Evolutionary conservation across 2,888 invertebrate genomes (phyloP), one percentile per base, ranked within the genome.

Genomic region (Criorhina ranunculi): DNA sequence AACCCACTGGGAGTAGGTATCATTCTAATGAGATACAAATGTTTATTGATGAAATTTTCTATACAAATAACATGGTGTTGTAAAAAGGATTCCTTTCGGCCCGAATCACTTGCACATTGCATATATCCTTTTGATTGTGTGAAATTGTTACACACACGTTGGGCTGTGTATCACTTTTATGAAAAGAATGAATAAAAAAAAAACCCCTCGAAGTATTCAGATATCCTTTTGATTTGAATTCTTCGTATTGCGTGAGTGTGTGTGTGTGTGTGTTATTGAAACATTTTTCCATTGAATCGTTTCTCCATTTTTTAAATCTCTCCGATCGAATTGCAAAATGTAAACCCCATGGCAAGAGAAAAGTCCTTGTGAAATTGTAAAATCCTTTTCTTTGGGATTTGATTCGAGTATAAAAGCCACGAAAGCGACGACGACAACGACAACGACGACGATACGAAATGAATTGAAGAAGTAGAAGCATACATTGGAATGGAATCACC

Each of bases 331-430:
- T 85, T 80, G 80, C 44, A 46, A 85, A 80, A 80, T 85, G 75
- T 80, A 85, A 85, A 59, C 62, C 75, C 67, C 64, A 49, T 78
- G 55, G 55, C 49, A 24, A 5, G 12, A 35, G 15, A 33, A 46
- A 70, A 64, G 44, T 55, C 60, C 78, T 62, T 73, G 60, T 42
- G 67, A 73, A 79, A 66, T 79, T 75, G 72, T 64, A 69, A 83
- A 79, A 80, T 80, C 80, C 85, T 76, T n/a, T 85, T 85, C 80
- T 80, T 85, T 12, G 40, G 75, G 53, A 85, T 79, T 85, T 85
- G 80, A 85, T 80, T 85, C 75, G 85, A 70, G 66, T 70, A 85
- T 76, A 80, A 85, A 85, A 80, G 83, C 57, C 79, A 75, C 69
- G 79, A 80, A 59, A 53, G 19, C 40, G 51, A 49, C 19, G 64